phyloP scores from a whole-genome alignment of 2,888 invertebrate genomes.

The Danaus chrysippus region DNA sequence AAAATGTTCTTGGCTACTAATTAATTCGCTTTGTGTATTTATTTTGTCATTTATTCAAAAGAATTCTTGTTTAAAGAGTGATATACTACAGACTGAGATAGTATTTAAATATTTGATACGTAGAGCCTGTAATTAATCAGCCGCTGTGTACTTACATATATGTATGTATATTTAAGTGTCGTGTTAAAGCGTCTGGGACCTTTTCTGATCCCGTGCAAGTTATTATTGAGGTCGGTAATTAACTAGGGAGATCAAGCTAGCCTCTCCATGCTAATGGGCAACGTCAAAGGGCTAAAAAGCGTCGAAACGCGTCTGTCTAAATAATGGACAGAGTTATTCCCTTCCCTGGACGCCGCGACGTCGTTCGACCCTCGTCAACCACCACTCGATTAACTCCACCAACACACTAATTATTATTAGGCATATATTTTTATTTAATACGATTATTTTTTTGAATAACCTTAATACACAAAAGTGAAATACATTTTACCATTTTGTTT shows the following conservation, averaged over 20 bases:
- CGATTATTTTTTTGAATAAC: constrained; percentile 23
- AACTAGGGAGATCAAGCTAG: constrained; percentile 72
- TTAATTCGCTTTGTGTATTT: constrained; percentile 12
- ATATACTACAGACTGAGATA: no score
- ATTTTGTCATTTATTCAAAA: constrained; percentile 14
- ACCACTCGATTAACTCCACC: constrained; percentile 71
- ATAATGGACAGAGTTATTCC: constrained; percentile 68
- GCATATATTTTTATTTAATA: constrained; percentile 34
- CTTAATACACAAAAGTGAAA: neutral
- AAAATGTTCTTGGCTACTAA: constrained; percentile 18
- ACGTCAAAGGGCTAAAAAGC: constrained; percentile 76
- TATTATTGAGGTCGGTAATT: constrained; percentile 70
- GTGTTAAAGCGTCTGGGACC: constrained; percentile 15
- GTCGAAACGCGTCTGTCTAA: constrained; percentile 73
- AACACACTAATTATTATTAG: constrained; percentile 69
- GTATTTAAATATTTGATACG: no score
- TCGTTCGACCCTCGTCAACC: constrained; percentile 72
- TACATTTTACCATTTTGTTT: no score
- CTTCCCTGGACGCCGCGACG: constrained; percentile 56
- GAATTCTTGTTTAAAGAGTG: no score
- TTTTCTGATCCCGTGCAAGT: constrained; percentile 46
- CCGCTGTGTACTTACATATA: constrained; percentile 33
- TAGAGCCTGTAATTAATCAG: neutral
- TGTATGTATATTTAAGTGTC: constrained; percentile 8
- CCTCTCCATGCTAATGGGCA: constrained; percentile 73